phyloP scores from a whole-genome alignment of 2,113 vertebrate species.

The Larimichthys polyactis region DNA sequence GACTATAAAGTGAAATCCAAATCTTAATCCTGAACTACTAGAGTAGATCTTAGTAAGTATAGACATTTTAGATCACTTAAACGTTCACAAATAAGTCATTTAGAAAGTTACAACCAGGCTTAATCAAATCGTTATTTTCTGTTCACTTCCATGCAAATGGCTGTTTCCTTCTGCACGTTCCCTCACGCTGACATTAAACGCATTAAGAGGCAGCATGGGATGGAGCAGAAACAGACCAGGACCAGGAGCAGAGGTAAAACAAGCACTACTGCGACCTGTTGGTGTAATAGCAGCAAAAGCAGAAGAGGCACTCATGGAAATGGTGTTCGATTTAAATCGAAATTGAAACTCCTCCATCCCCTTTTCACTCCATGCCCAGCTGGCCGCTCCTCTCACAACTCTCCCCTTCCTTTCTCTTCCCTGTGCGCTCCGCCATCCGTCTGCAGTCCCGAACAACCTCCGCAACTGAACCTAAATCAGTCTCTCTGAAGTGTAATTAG shows the following conservation, averaged over 20 bases:
- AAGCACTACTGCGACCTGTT: background rate
- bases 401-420: conserved; percentile 19
- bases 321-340: conserved; percentile 50
- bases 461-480: conserved; percentile 66
- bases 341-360: conserved; percentile 59
- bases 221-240: background rate
- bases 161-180: background rate
- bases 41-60: conserved; percentile 3
- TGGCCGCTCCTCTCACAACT: conserved; percentile 29
- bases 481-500: conserved; percentile 80
- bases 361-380: conserved; percentile 32
- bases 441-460: conserved; percentile 52
- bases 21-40: conserved; percentile 33
- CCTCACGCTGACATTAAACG: background rate
- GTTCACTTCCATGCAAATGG: conserved; percentile 2
- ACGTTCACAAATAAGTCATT: conserved; percentile 4
- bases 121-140: conserved; percentile 15
- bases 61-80: conserved; percentile 4
- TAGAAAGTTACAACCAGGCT: background rate
- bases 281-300: background rate
- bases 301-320: conserved; percentile 3
- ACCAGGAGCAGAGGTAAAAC: conserved; percentile 8
- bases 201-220: background rate
- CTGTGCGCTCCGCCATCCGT: conserved; percentile 43
- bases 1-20: conserved; percentile 26